Evolutionary conservation across 2,888 invertebrate species (phyloP), one percentile per base, ranked within the genome.

Genomic region (Lasioglossum marginatum): DNA sequence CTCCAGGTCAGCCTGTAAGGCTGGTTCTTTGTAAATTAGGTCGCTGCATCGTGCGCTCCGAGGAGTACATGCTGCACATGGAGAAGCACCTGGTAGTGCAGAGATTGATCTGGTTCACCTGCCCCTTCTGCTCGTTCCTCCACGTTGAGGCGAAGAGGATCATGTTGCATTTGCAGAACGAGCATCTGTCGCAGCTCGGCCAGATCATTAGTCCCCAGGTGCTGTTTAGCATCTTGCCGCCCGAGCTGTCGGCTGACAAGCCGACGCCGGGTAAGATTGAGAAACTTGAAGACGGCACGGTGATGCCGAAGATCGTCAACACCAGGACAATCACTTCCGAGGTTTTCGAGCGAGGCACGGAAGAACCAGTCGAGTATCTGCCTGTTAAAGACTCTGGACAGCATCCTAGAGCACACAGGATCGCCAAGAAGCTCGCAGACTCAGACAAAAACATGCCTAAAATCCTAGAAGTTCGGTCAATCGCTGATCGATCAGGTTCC

Each of bases 261-360:
- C 43, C 43, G 10, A 34, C 8, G 10, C 3, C 66, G 27, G 40
- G 23, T 2, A 77, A 77, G 23, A 23, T 10, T 1, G 72, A 84
- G 23, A 40, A 37, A 5, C 23, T 34, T 10, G 73, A 75, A 16
- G 83, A 86, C 12, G 70, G 74, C 2, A 83, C 84, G 8, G 34
- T 88, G 4, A 31, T 92, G 23, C 94, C 94, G 4, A 93, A 89
- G 76, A 94, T 94, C 19, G 82, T 94, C 4, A 92, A 92, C 79
- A 83, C 93, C 14, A 87, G 91, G 48, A 94, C 93, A 0, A 94
- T 94, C 31, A 83, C 93, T 2, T 88, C 92, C 0, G 92, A 93
- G 74, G 86, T 88, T 12, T 94, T 94, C 34, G 93, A 93, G 63
- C 86, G 83, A 14, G 91, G 87, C n/a, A 40, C 89, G 4, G 82